Evolutionary conservation across 2,113 vertebrate species (phyloP).

Genomic region (Oryctolagus cuniculus): mOryCun1.1 NC_091451.1:29036001-29036500

Average conservation of each 20-base stretch:
- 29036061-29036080: background rate
- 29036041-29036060: background rate
- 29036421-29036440: background rate
- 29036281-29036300: background rate
- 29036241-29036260: background rate
- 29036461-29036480: no score
- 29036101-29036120: background rate
- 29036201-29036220: background rate
- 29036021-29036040: background rate
- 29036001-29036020: background rate
- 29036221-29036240: rapidly evolving
- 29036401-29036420: background rate
- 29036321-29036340: background rate
- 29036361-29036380: background rate
- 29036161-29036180: background rate
- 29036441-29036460: no score
- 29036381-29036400: background rate
- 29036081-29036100: background rate
- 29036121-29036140: background rate
- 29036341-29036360: background rate
- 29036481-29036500: no score
- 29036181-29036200: background rate
- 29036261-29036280: background rate
- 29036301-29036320: background rate
- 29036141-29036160: rapidly evolving